Evolutionary conservation across 2,797 vertebrate species (phyloP), one percentile per base, ranked within the genome.

Genomic region (Pseudotriccus pelzelni): DNA sequence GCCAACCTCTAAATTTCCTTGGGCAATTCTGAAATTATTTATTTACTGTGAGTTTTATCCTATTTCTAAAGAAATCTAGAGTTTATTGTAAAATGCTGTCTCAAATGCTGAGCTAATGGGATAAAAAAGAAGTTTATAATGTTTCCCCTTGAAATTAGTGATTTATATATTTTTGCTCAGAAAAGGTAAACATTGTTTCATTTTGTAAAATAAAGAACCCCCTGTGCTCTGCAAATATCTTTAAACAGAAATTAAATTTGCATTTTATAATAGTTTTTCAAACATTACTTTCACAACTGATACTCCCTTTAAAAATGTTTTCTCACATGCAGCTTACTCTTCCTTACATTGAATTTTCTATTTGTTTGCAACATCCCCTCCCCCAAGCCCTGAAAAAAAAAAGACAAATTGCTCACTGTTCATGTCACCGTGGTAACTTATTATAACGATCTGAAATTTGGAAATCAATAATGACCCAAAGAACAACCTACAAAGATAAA

Each of bases 1-100:
- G 62, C 84, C 62, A 94, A 75, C 56, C 64, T 87, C 94, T 94
- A 97, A 1, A 44, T 74, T 89, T 73, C 55, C 62, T 81, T 41
- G 0, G 2, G 21, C 7, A 68, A 64, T 50, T 41, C 46, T 74
- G 50, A 91, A 94, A 60, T 39, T 52, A 60, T n/a, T 64, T 87
- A 24, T 66, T 79, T 84, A 52, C 24, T 69, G 30, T 19, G 30
- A 7, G 4, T 73, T 89, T 32, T 24, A 44, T 7, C 15, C 36
- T 36, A 49, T 77, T 68, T 62, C 39, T 55, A 68, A 83, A 73
- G 21, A 88, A 70, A 84, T 53, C 6, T 22, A 67, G 24, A 58
- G 32, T 36, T 81, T 62, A 30, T 10, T 18, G 41, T 25, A 74
- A 89, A 93, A 82, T 30, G 34, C 25, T 77, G 44, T 52, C 20